Percentiles rank a stretch among this genome's conserved stretches.
Conservation (phyloP, 2,888 invertebrate genomes). For the Epiblema foenella region DNA sequence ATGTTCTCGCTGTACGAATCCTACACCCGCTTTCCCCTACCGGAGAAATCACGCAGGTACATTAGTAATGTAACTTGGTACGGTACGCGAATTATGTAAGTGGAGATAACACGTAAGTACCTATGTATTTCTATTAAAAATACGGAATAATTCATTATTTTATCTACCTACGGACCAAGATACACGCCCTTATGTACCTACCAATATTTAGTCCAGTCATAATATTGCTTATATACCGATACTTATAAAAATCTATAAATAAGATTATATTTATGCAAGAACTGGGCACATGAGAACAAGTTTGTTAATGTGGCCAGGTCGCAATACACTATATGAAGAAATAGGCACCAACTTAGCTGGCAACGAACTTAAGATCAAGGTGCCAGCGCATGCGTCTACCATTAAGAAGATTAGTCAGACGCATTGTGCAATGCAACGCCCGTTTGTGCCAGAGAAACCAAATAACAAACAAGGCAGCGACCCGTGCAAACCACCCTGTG, state of each 20-base stretch:
- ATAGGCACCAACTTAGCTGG: conserved; percentile 75
- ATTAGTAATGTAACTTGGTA: conserved; percentile 5
- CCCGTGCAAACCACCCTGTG: conserved; percentile 71
- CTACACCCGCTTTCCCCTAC: no score
- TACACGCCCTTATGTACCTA: conserved; percentile 1
- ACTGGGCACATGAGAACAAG: conserved; percentile 61
- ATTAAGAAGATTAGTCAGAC: conserved; percentile 81
- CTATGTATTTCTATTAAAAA: background rate
- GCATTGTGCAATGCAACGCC: conserved; percentile 72
- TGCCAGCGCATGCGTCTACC: conserved; percentile 71
- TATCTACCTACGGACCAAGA: background rate
- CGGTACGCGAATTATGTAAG: background rate
- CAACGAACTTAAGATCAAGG: conserved; percentile 79
- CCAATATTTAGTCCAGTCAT: background rate
- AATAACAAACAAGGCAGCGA: conserved; percentile 51
- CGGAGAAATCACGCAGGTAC: background rate
- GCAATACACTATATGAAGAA: conserved; percentile 77
- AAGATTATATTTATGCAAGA: conserved; percentile 31
- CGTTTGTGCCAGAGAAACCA: conserved; percentile 51
- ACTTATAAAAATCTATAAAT: background rate
- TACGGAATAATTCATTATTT: background rate
- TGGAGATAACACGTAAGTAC: no score
- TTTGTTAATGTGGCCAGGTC: conserved; percentile 79
- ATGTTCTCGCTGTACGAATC: no score
- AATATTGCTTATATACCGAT: background rate